Evolutionary conservation across 53 echinoderm and acorn worm genomes (phyloP).

Genomic region (Zoroaster sp.): DNA sequence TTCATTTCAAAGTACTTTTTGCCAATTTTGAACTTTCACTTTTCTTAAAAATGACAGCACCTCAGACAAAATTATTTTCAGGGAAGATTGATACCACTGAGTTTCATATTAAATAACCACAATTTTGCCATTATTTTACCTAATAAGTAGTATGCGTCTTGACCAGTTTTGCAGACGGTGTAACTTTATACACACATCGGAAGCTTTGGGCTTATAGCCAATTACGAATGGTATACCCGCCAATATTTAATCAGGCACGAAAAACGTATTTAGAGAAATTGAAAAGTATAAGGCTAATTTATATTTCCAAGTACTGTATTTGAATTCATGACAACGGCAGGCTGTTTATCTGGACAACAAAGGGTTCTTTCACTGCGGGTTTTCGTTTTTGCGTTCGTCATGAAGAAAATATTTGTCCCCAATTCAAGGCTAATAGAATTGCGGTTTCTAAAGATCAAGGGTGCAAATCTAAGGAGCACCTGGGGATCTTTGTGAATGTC

Average conservation of each 20-base stretch:
- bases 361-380: background rate
- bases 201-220: background rate
- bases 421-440: background rate
- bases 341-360: background rate
- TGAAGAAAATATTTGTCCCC: conserved; percentile 9
- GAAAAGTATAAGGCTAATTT: background rate
- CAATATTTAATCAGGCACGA: background rate
- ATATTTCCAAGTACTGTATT: background rate
- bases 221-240: background rate
- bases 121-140: no score
- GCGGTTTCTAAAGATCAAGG: background rate
- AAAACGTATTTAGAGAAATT: background rate
- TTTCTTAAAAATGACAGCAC: no score
- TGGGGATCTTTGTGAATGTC: background rate
- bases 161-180: no score
- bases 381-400: background rate
- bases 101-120: no score
- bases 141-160: no score
- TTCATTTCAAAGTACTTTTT: no score
- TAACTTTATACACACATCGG: background rate
- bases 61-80: no score
- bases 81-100: no score
- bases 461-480: background rate
- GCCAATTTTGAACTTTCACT: no score
- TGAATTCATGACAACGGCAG: background rate